These are phyloP conservation scores for Pollenia labialis DNA, from an alignment of 2,888 invertebrate genomes.

Conservation along the genomic window DNA sequence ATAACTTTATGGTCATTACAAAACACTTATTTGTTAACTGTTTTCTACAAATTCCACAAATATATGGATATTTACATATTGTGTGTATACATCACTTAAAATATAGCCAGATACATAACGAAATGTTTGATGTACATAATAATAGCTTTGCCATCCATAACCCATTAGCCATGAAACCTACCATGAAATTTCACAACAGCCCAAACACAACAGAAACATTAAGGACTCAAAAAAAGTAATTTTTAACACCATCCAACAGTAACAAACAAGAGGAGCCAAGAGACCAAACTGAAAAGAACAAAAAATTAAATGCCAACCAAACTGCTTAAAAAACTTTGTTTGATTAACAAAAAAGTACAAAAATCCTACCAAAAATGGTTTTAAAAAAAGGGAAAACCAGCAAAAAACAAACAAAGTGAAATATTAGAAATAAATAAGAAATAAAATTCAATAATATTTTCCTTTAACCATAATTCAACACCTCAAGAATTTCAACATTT, in stretches of 20 bases:
- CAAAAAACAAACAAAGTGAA: neutral
- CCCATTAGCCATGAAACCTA: constrained; percentile 59
- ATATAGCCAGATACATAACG: neutral
- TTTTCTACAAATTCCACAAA: constrained; percentile 12
- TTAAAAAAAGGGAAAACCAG: neutral
- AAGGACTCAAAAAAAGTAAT: constrained; percentile 12
- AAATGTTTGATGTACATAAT: constrained; percentile 43
- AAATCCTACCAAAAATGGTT: constrained; percentile 1
- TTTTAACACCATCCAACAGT: constrained; percentile 40
- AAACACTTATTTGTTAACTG: constrained; percentile 55
- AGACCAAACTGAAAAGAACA: neutral
- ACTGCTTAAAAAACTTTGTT: constrained; percentile 12
- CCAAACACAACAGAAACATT: constrained; percentile 11
- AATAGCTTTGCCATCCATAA: constrained; percentile 53
- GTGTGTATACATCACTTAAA: neutral
- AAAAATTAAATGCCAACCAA: constrained; percentile 9
- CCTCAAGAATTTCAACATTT: constrained; percentile 59
- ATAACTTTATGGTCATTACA: constrained; percentile 53
- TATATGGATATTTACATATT: neutral
- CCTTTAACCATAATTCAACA: constrained; percentile 65
- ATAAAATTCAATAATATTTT: constrained; percentile 43
- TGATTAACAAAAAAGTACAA: neutral
- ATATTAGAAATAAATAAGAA: constrained; percentile 43
- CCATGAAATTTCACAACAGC: constrained; percentile 56
- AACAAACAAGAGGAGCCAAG: neutral